Percentiles rank a stretch among this genome's conserved stretches.
These are phyloP conservation scores for Microtus ochrogaster DNA, from an alignment of 2,113 vertebrate species.

Conservation along the genomic window DNA sequence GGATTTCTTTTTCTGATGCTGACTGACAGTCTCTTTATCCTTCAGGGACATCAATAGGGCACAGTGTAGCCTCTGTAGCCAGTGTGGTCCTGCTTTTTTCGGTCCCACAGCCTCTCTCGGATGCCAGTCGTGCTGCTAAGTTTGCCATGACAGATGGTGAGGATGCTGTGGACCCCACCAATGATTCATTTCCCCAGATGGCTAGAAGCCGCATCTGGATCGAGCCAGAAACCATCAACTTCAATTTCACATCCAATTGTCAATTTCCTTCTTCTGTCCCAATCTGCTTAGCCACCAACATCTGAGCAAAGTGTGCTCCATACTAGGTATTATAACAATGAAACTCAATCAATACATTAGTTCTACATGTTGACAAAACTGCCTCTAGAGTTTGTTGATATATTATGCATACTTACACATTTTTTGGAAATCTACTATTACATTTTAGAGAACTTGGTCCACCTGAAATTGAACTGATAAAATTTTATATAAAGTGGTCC, in stretches of 20 bases:
- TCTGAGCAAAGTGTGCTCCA: not conserved
- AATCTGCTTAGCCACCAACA: not conserved
- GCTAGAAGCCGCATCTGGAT: not conserved
- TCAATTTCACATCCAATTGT: not conserved
- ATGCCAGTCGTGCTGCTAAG: not conserved
- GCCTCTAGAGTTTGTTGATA: not conserved
- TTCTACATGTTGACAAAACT: not conserved
- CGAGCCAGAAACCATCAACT: not conserved
- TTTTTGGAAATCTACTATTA: not conserved
- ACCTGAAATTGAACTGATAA: not conserved
- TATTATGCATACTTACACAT: not conserved
- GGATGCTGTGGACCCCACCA: conserved; percentile 1
- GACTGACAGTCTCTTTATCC: not conserved
- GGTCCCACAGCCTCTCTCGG: not conserved
- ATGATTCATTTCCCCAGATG: conserved; percentile 53
- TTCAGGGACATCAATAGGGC: not conserved
- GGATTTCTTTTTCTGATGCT: not conserved
- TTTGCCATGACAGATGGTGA: not conserved
- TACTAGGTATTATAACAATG: not conserved
- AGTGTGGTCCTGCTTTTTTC: not conserved
- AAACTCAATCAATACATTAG: not conserved
- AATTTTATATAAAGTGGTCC: not conserved
- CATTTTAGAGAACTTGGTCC: not conserved
- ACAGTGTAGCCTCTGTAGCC: too few relatives aligned
- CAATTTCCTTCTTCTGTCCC: conserved; percentile 19